phyloP scores from a whole-genome alignment of 2,113 vertebrate species.

The Tragulus kanchil region DNA sequence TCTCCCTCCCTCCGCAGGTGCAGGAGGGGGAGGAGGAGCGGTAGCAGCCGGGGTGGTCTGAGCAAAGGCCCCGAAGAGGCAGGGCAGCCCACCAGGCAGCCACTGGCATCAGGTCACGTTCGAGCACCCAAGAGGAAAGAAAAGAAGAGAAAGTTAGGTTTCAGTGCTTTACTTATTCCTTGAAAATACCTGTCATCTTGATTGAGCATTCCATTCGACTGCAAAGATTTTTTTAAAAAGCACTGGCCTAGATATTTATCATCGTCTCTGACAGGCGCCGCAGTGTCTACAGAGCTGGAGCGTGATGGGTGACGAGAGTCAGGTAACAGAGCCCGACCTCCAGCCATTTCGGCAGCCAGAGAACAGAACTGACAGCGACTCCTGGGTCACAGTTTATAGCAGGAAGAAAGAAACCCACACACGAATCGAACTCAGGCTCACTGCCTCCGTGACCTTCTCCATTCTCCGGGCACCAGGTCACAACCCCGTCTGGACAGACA shows the following conservation, averaged over 20 bases:
- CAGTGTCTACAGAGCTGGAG: neutral
- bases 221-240: neutral
- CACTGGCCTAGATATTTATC: conserved; percentile 61
- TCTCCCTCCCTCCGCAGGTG: neutral
- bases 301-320: neutral
- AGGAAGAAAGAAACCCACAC: neutral
- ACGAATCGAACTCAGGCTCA: neutral
- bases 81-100: neutral
- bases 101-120: neutral
- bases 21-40: fast-evolving
- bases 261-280: neutral
- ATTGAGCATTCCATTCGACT: conserved; percentile 40
- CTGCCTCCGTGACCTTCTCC: neutral
- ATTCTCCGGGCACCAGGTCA: neutral
- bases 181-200: conserved; percentile 51
- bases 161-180: neutral
- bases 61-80: neutral
- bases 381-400: neutral
- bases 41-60: neutral
- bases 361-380: neutral
- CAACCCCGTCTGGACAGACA: neutral
- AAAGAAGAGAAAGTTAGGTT: neutral
- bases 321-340: neutral
- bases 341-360: neutral
- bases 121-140: neutral